Base-by-base conservation (phyloP, 2,113 vertebrate species). In the Craseonycteris thonglongyai region DNA sequence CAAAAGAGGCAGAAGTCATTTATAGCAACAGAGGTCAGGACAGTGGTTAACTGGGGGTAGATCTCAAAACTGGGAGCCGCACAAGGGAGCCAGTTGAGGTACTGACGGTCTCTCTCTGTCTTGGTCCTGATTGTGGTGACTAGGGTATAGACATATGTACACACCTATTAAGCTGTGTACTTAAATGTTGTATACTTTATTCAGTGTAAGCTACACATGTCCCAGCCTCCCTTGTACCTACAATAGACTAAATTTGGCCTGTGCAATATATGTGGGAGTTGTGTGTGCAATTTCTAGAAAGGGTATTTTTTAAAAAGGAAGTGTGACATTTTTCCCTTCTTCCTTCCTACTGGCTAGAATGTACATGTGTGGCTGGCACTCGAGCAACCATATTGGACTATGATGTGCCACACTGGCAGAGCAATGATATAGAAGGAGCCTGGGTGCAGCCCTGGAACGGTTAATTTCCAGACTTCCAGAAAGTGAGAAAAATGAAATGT, bases 331-430 rank as follows among this genome's bases (percentile, higher is more conserved):
- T n/a, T 24, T 24, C 54, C 30, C 59, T 74, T 85, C 69, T 24
- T 40, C 26, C 11, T 13, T 69, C n/a, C n/a, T 38, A 26, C 68
- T 58, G 30, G 58, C n/a, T 69, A 58, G 42, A 42, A 51, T 42
- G 16, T 0, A n/a, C 69, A 42, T 35, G 5, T 74, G 2, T 14
- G 69, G 30, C 58, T 54, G 87, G n/a, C 0, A 5, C 35, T 7
- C 13, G 1, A 63, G 54, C 22, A 54, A 51, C 45, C 9, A 2
- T 42, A 7, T 24, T 9, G 54, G 21, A 16, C n/a, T 0, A 51
- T 0, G 33, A 42, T 59, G 51, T 3, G 11, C 19, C 2, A 14
- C 30, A 45, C 6, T 30, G 24, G 6, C 28, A 28, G 74, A 40
- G 69, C 22, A 30, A 6, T n/a, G 21, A 54, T 42, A 18, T 3